A percentile compares a stretch with the other conserved stretches of the same genome.
These are phyloP conservation scores for Cryptosula pallasiana DNA, from an alignment of 2,888 invertebrate species.

Conservation along the genomic window DNA sequence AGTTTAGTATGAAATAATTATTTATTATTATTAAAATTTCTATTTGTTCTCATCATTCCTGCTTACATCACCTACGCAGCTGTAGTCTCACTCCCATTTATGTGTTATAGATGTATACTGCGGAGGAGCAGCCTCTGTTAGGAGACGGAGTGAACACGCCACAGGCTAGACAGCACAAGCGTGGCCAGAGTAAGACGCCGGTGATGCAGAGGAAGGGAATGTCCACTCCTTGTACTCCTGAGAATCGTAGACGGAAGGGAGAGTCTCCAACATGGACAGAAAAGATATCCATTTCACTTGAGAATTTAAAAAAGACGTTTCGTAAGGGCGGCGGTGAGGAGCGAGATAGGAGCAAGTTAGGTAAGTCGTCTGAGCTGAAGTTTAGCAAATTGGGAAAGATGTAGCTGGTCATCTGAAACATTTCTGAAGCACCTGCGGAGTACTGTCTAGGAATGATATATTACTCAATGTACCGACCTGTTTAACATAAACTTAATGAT, in stretches of 20 bases:
- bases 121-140: constrained; percentile 12
- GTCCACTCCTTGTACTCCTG: constrained; percentile 15
- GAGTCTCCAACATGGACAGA: not conserved
- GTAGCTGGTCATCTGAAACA: too few species aligned
- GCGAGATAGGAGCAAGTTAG: not conserved
- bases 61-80: not conserved
- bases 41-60: too few species aligned
- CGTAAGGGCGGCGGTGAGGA: constrained; percentile 4
- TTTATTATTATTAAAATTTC: too few species aligned
- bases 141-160: not conserved
- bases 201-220: not conserved
- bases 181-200: not conserved
- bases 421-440: too few species aligned
- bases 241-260: constrained; percentile 14
- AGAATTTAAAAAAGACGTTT: constrained; percentile 19
- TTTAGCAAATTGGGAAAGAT: too few species aligned
- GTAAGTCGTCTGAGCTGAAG: too few species aligned
- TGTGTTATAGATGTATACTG: not conserved
- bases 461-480: too few species aligned
- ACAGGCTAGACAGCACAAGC: not conserved
- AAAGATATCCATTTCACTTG: constrained; percentile 14
- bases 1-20: too few species aligned
- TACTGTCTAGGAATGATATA: too few species aligned
- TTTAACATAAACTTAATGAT: too few species aligned
- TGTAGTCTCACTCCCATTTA: not conserved